phyloP scores from a whole-genome alignment of 2,797 vertebrate species.

The Danio tinwini region DNA sequence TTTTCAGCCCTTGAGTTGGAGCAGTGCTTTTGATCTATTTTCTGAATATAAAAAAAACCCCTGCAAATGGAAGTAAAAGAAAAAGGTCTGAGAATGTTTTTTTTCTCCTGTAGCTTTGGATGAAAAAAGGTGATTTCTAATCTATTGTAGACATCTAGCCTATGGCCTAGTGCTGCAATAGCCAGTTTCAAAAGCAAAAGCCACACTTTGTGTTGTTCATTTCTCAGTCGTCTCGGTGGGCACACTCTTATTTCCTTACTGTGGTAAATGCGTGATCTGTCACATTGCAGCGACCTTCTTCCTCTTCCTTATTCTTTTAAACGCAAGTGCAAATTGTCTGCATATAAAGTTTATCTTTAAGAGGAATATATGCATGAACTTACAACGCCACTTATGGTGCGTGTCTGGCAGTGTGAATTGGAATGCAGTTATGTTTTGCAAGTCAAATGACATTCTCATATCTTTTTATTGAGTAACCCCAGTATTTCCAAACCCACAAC shows the following conservation, averaged over 20 bases:
- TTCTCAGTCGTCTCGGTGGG: background rate
- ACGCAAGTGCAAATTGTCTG: background rate
- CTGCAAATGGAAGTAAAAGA: background rate
- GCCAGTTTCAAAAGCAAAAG: constrained; percentile 40
- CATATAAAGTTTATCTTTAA: constrained; percentile 9
- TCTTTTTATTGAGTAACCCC: background rate
- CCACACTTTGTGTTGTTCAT: background rate
- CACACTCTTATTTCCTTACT: constrained; percentile 8
- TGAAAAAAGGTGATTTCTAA: constrained; percentile 28
- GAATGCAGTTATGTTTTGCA: constrained; percentile 3
- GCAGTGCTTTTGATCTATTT: constrained; percentile 23
- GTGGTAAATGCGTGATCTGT: background rate
- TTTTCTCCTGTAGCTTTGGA: constrained; percentile 14
- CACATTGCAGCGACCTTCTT: background rate
- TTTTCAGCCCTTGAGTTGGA: background rate
- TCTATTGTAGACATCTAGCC: constrained; percentile 43
- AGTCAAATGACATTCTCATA: constrained; percentile 2
- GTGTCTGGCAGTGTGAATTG: background rate
- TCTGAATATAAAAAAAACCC: constrained; percentile 19
- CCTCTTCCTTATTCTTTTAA: constrained; percentile 16
- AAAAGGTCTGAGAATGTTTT: background rate
- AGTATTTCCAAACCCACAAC: background rate
- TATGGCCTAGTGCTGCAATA: constrained; percentile 38
- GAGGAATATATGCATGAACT: background rate
- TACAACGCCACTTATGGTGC: background rate